Base-by-base conservation (phyloP, 1,140 invertebrate genomes). In the Anthonomus grandis region DNA sequence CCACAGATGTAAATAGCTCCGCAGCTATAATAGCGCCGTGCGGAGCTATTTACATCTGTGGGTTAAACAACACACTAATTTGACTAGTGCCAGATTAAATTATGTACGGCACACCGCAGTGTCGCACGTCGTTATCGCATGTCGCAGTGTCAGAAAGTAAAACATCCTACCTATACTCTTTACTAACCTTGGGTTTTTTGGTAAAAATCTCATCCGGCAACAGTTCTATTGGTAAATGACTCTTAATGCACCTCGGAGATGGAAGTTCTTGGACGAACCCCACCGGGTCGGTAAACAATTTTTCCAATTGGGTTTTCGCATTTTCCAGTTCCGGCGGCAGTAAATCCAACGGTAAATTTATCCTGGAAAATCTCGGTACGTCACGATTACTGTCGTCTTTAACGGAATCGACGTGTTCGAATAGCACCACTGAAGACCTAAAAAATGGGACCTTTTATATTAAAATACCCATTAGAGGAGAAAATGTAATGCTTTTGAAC, bases 171-270 rank as follows among this genome's bases (percentile, higher is more conserved):
- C n/a, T n/a, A n/a, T n/a, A n/a, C n/a, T 34, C 13, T 46, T 31
- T 15, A 53, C 45, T 58, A 68, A 87, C 86, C 78, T 89, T 90
- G 19, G 87, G 84, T 68, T 87, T 89, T 12, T 86, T 81, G 27
- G 74, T 74, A 2, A 81, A 77, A 12, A 90, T 78, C 60, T 86
- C 77, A 17, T 74, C 70, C 0, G 88, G 90, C 36, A 93, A 68
- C 17, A 93, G 74, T 23, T 83, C 79, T 74, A 83, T 84, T 0
- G 89, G 86, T 17, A 94, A 74, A 71, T 95, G 91, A n/a, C 86
- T 85, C 63, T 90, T 89, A 21, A 91, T 81, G 59, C 83, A 90
- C 51, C 90, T 77, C 0, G 87, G 87, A 9, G 83, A 80, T 22
- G 82, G 73, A 63, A 83, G 74, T 12, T 82, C 82, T 53, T 82